Percentiles rank a stretch among this genome's conserved stretches.
phyloP scores from a whole-genome alignment of 2,113 vertebrate genomes.

The Psettodes erumei region DNA sequence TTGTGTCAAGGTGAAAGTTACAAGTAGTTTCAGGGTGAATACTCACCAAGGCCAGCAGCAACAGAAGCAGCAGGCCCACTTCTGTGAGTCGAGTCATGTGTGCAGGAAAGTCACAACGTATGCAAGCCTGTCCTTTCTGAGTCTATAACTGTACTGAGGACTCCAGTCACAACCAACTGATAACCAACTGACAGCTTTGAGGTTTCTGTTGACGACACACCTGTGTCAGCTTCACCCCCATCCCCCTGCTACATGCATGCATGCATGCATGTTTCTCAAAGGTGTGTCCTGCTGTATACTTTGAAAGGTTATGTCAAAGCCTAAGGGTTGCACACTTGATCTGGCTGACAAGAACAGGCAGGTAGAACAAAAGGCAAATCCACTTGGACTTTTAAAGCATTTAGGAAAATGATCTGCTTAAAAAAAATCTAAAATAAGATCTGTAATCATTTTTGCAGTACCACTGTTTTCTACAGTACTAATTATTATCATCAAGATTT shows the following conservation, averaged over 20 bases:
- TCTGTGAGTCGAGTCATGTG: slow-evolving; percentile 36
- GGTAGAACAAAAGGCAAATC: background rate
- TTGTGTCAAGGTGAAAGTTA: background rate
- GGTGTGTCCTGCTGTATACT: slow-evolving; percentile 25
- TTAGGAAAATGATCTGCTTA: background rate
- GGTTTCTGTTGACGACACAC: slow-evolving; percentile 20
- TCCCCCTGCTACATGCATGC: background rate
- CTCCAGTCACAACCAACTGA: background rate
- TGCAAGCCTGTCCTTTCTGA: background rate
- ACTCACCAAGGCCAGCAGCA: slow-evolving; percentile 65
- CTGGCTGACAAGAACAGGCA: background rate
- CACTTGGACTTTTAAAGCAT: background rate
- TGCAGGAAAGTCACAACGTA: background rate
- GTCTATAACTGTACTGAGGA: too few species aligned
- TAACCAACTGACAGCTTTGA: slow-evolving; percentile 24
- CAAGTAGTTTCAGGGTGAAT: background rate
- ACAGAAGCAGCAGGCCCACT: slow-evolving; percentile 51
- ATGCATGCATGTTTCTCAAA: slow-evolving; percentile 44
- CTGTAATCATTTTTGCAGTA: too few species aligned
- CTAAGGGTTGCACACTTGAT: slow-evolving; percentile 7
- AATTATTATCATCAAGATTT: too few species aligned
- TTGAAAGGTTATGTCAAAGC: background rate
- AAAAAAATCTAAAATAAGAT: too few species aligned
- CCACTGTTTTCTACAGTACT: too few species aligned
- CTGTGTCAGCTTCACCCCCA: background rate